Evolutionary conservation across 2,113 vertebrate species (phyloP).

Genomic region (Thunnus thynnus): DNA sequence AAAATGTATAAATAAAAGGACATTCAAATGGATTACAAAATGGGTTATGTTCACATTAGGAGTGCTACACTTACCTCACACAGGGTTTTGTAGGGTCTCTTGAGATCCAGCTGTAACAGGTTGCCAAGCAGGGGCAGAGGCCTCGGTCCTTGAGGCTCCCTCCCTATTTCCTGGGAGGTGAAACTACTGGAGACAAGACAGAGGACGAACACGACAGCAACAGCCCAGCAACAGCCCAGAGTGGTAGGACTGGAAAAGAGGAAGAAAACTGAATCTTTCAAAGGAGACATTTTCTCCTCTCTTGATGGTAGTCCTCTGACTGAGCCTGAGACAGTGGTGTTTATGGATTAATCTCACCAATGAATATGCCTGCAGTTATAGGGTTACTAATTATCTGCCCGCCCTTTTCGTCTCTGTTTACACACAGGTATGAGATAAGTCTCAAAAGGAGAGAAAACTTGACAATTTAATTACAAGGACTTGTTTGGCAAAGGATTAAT

Average conservation of each 20-base stretch:
- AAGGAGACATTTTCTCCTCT: slow-evolving; percentile 47
- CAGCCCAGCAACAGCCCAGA: slow-evolving; percentile 19
- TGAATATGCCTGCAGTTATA: fast-evolving
- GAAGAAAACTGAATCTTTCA: slow-evolving; percentile 30
- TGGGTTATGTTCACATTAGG: not conserved
- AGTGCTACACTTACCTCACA: slow-evolving; percentile 51
- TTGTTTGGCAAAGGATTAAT: not conserved
- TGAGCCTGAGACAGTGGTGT: no score
- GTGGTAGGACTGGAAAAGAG: slow-evolving; percentile 45
- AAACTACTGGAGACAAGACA: slow-evolving; percentile 36
- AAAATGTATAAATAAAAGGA: not conserved
- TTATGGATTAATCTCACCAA: not conserved
- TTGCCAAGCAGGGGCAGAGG: slow-evolving; percentile 79
- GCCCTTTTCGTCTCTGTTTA: not conserved
- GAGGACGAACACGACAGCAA: slow-evolving; percentile 59
- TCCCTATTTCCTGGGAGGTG: not conserved
- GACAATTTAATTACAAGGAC: not conserved
- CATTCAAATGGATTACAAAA: not conserved
- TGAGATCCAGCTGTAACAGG: slow-evolving; percentile 79
- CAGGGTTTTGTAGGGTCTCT: slow-evolving; percentile 62
- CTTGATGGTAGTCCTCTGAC: not conserved
- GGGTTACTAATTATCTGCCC: not conserved
- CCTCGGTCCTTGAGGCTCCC: slow-evolving; percentile 78
- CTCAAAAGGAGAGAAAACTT: not conserved
- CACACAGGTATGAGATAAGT: no score